Base-by-base conservation (phyloP, 35 echinoderm and acorn worm species). In the Patiria miniata region DNA sequence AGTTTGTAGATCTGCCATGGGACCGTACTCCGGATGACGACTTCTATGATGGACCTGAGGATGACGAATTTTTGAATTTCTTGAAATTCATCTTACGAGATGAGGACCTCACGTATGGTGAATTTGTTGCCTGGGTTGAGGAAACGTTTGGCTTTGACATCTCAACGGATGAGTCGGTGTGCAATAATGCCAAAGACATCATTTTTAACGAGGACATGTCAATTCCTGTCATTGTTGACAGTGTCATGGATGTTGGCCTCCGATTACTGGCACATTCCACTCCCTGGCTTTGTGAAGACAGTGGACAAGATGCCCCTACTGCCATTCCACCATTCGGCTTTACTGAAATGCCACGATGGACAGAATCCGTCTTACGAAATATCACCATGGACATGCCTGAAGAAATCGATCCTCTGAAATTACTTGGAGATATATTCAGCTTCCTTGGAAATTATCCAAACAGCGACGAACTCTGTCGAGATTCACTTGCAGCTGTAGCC, bases 141-240 rank as follows among this genome's bases (percentile, higher is more conserved):
- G 65, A 73, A 73, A 73, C 34, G 19, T 73, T 73, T 34, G 65
- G 65, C 19, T 23, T 73, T 2, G 65, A 73, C 29, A 34, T 34
- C 2, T 73, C 65, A 36, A 32, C 65, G 8, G 26, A 26, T 32
- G 65, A 73, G 65, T 14, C 21, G 30, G 30, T 73, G 65, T 73
- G 65, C 65, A 34, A 34, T 34, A 73, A 34, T 34, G 65, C 65
- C 23, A 73, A 73, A 34, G 65, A 73, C 26, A 26, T 73, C 26
- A 73, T 73, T 32, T 26, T 23, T 32, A 73, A 73, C 26, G 65
- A 73, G 29, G 26, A 26, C 15, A 26, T 73, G 65, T 32, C 65
- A 26, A 34, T 73, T 26, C 65, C 7, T 32, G 65, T 73, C 65
- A 73, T 73, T 34, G 34, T 73, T 30, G 65, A 73, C 65, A 73